These are phyloP conservation scores for Odontomachus brunneus DNA, from an alignment of 1,140 invertebrate genomes.

Conservation along the genomic window DNA sequence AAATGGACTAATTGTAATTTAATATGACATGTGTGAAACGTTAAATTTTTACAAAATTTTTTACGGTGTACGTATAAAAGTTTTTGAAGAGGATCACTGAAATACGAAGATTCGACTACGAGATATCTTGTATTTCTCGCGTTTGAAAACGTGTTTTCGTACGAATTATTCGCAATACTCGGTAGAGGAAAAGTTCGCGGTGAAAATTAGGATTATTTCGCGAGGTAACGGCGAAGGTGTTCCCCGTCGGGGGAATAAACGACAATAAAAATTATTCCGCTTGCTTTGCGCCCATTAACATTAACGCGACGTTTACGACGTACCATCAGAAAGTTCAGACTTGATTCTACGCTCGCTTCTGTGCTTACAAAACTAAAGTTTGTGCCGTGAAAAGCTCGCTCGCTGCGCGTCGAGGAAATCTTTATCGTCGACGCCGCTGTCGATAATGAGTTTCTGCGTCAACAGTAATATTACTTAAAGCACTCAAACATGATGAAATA, in stretches of 20 bases:
- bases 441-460: conserved; percentile 49
- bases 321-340: conserved; percentile 40
- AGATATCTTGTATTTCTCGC: too few species aligned
- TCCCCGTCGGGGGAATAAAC: conserved; percentile 4
- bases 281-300: conserved; percentile 41
- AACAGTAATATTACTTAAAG: conserved; percentile 12
- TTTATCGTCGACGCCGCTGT: conserved; percentile 46
- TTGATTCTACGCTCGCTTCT: conserved; percentile 24
- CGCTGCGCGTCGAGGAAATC: conserved; percentile 28
- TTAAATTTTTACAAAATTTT: too few species aligned
- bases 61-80: too few species aligned
- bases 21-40: too few species aligned
- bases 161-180: not conserved
- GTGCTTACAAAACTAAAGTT: conserved; percentile 53
- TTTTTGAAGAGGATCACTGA: too few species aligned
- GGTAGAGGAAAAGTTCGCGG: not conserved
- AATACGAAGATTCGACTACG: too few species aligned
- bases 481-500: conserved; percentile 16
- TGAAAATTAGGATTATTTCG: conserved; percentile 7
- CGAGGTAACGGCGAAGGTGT: conserved; percentile 10
- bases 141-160: too few species aligned
- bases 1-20: too few species aligned
- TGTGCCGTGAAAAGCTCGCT: conserved; percentile 8
- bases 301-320: conserved; percentile 51
- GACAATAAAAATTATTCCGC: conserved; percentile 57